Conservation (phyloP, 2,113 vertebrate genomes). For the Columba livia region DNA sequence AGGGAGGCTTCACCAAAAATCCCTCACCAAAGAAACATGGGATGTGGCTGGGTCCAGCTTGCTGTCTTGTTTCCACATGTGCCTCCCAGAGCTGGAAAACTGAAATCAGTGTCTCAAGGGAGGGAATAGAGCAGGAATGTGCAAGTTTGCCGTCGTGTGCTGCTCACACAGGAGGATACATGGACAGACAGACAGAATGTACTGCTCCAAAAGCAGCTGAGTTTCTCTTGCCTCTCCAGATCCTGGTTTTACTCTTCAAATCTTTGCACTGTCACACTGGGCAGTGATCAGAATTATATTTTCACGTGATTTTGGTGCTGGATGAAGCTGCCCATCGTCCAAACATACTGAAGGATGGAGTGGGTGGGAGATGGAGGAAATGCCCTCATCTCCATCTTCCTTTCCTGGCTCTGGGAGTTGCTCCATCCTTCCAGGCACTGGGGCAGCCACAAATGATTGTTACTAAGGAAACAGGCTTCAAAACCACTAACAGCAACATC, state of each 20-base stretch:
- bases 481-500: neutral
- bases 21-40: accelerated
- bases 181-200: accelerated
- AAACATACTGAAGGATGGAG: neutral
- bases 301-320: neutral
- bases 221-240: neutral
- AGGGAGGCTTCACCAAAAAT: neutral
- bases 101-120: neutral
- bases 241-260: neutral
- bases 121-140: neutral
- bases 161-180: neutral
- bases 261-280: neutral
- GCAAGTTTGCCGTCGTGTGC: neutral
- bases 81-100: neutral
- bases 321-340: neutral
- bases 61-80: neutral
- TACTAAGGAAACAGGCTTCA: neutral
- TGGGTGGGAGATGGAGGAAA: neutral
- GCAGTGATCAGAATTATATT: neutral
- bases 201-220: neutral
- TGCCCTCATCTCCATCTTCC: neutral
- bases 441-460: neutral
- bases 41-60: neutral
- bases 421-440: neutral
- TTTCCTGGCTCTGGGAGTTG: neutral